Evolutionary conservation across 2,888 invertebrate species (phyloP).

Genomic region (Pachymerium ferrugineum): DNA sequence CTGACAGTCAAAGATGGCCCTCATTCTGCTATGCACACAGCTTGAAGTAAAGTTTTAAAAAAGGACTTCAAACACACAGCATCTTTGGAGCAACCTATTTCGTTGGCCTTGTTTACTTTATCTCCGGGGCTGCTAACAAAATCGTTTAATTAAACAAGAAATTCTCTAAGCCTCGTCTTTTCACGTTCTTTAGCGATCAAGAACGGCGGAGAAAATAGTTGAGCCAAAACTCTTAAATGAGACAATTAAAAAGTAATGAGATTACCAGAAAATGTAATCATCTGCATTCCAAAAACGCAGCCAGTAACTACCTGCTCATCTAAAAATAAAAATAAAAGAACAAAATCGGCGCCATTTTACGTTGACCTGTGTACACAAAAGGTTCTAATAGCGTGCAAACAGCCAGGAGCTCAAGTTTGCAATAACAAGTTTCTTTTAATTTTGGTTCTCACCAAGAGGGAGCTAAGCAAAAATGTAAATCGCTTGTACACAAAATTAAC

Average conservation of each 20-base stretch:
- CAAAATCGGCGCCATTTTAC: background rate
- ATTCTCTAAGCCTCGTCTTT: background rate
- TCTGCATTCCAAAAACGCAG: background rate
- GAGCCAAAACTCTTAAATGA: background rate
- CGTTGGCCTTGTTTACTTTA: background rate
- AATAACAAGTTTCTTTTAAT: constrained; percentile 10
- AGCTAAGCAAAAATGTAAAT: constrained; percentile 6
- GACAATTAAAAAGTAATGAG: constrained; percentile 11
- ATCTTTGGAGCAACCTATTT: too few species aligned
- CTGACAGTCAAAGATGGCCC: too few species aligned
- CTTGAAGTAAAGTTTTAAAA: too few species aligned
- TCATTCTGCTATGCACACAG: too few species aligned
- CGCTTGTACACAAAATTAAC: background rate
- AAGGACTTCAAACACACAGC: too few species aligned
- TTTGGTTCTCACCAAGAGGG: background rate
- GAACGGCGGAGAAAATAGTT: background rate
- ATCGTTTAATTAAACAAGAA: background rate
- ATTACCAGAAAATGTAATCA: background rate
- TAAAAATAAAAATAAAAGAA: background rate
- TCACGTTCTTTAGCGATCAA: background rate
- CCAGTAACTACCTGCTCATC: background rate
- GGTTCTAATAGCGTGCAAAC: constrained; percentile 1
- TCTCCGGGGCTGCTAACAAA: background rate
- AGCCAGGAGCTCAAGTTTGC: background rate
- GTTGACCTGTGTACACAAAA: background rate